Percentiles rank a stretch among this genome's conserved stretches.
phyloP scores from a whole-genome alignment of 1,140 invertebrate genomes.

The Phortica variegata region DNA sequence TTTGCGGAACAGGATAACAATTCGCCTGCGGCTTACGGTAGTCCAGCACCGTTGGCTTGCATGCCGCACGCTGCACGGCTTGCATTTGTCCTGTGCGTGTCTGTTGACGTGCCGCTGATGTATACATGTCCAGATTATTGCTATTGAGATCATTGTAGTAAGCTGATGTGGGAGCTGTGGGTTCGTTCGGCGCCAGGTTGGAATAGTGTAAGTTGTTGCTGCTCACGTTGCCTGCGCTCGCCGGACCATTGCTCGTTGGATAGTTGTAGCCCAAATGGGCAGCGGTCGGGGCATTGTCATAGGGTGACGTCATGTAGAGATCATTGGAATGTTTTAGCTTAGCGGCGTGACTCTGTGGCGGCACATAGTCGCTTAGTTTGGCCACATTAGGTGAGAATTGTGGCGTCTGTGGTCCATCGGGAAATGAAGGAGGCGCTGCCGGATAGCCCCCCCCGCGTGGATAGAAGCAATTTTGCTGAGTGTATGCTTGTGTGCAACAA shows the following conservation, averaged over 20 bases:
- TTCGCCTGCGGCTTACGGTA: constrained; percentile 33
- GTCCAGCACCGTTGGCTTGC: constrained; percentile 14
- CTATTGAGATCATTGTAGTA: constrained; percentile 46
- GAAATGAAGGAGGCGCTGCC: neutral
- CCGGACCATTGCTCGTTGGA: constrained; percentile 8
- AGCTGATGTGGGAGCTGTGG: constrained; percentile 13
- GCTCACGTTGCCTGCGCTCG: constrained; percentile 1
- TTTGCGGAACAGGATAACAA: constrained; percentile 27
- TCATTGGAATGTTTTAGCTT: constrained; percentile 44
- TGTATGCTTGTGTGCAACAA: constrained; percentile 36
- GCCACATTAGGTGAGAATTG: constrained; percentile 18
- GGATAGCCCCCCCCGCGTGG: constrained; percentile 31
- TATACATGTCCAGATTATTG: constrained; percentile 23
- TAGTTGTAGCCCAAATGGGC: constrained; percentile 25
- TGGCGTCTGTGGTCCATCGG: constrained; percentile 3
- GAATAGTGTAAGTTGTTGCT: constrained; percentile 21
- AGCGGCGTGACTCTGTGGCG: neutral
- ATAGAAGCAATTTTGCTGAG: constrained; percentile 44
- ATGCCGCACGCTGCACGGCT: too few species aligned
- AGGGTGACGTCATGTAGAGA: constrained; percentile 27
- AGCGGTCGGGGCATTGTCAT: constrained; percentile 14
- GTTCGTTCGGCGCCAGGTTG: constrained; percentile 2
- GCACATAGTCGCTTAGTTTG: neutral
- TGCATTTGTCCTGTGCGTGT: constrained; percentile 13
- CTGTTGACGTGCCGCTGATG: constrained; percentile 9